Base-by-base conservation (phyloP, 2,888 invertebrate species). In the Hyposoter didymator region DNA sequence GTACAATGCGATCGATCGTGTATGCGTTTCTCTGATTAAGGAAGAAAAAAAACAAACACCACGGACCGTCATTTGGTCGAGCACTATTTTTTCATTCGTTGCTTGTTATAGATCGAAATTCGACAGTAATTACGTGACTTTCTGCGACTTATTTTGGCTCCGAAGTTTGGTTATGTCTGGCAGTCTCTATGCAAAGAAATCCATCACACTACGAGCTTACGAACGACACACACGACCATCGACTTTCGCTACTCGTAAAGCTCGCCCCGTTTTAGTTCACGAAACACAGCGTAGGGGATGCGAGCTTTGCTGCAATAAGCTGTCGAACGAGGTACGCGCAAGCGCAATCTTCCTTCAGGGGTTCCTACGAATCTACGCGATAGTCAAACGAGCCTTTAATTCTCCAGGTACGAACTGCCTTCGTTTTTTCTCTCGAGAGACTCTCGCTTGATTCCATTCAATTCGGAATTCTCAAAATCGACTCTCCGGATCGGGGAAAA, bases 1-100 rank as follows among this genome's bases (percentile, higher is more conserved):
- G n/a, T 79, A 67, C 39, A 62, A 72, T 86, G 85, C 86, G 84
- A 84, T 84, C 47, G 76, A 76, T 84, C 62, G 59, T 52, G 22
- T 45, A 64, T 43, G 22, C 59, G 5, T 47, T 47, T 69, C n/a
- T 81, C 59, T 35, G 28, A 35, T 32, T 39, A 55, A 5, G 10
- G 1, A 70, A 8, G 43, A 52, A 35, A 70, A 55, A 43, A 6
- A 14, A 59, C 43, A 45, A 28, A 45, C 43, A 17, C 62, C 32
- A 10, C 47, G 12, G 10, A n/a, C 32, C 12, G 17, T 59, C n/a
- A 45, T 74, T 45, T 28, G 28, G 32, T 43, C 22, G 19, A 22
- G 5, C 28, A 28, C 28, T 6, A 4, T 67, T 12, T 43, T 67
- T 14, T 1, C 67, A 43, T 28, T 59, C 6, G n/a, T 49, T 49